Conservation (phyloP, 2,888 invertebrate species). For the Encarsia formosa region DNA sequence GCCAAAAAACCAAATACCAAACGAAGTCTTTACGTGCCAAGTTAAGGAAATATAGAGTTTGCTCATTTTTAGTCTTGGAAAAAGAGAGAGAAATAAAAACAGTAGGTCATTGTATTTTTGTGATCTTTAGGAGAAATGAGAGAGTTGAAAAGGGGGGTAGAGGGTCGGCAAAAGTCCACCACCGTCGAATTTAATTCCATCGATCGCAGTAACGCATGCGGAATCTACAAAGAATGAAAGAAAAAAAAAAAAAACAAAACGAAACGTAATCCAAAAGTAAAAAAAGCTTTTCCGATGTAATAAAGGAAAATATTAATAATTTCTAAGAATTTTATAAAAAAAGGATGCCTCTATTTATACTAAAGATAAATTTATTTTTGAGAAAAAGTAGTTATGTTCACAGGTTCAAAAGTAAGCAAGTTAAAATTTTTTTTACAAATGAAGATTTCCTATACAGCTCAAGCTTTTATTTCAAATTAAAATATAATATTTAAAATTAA, state of each 20-base stretch:
- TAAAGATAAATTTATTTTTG: no score
- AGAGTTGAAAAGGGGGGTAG: background rate
- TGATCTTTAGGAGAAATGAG: slow-evolving; percentile 25
- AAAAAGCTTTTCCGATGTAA: slow-evolving; percentile 21
- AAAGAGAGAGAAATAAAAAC: slow-evolving; percentile 19
- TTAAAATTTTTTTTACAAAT: no score
- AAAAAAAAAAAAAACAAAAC: slow-evolving; percentile 39
- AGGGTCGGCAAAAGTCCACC: slow-evolving; percentile 40
- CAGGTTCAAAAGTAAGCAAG: no score
- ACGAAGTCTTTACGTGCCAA: slow-evolving; percentile 34
- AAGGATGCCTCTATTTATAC: no score
- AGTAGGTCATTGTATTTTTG: slow-evolving; percentile 10
- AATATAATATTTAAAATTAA: no score
- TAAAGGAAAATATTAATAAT: no score
- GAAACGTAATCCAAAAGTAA: slow-evolving; percentile 35
- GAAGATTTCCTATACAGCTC: no score
- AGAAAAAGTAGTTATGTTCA: no score
- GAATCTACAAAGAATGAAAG: slow-evolving; percentile 51
- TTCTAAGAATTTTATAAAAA: no score
- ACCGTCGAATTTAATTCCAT: slow-evolving; percentile 50
- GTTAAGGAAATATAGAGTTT: slow-evolving; percentile 27
- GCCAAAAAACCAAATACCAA: slow-evolving; percentile 35
- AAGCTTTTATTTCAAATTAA: no score
- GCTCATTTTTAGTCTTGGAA: slow-evolving; percentile 6
- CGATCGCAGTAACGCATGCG: slow-evolving; percentile 51